Evolutionary conservation across 2,797 vertebrate species (phyloP).

Genomic region (Heterohyrax brucei): DNA sequence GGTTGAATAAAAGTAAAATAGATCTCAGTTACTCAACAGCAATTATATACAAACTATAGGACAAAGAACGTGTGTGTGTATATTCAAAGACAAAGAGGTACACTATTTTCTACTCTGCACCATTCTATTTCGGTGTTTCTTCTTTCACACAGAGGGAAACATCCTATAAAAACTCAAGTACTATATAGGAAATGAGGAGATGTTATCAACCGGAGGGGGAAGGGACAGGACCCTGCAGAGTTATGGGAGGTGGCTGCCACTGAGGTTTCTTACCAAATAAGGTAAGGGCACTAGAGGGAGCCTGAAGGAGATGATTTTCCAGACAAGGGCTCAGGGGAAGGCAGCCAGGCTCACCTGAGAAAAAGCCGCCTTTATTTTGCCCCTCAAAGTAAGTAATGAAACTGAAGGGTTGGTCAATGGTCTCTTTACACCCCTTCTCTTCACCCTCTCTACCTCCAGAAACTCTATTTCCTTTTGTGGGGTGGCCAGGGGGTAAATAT

Average conservation of each 20-base stretch:
- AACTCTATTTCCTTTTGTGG: too few species aligned
- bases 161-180: not conserved
- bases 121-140: not conserved
- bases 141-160: not conserved
- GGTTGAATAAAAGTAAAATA: not conserved
- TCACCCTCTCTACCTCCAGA: not conserved
- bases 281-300: rapidly evolving
- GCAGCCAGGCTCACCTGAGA: too few species aligned
- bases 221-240: rapidly evolving
- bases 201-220: not conserved
- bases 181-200: not conserved
- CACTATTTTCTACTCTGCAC: not conserved
- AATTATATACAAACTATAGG: not conserved
- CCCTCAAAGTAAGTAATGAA: not conserved
- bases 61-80: not conserved
- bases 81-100: not conserved
- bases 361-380: not conserved
- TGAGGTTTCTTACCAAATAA: too few species aligned
- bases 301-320: not conserved
- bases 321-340: not conserved
- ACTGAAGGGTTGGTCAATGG: not conserved
- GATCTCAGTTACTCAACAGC: not conserved
- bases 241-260: too few species aligned
- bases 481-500: not conserved
- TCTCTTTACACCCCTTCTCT: not conserved